Percentiles rank a stretch among this genome's conserved stretches.
phyloP scores from a whole-genome alignment of 2,797 vertebrate species.

The Mus minutoides region DNA sequence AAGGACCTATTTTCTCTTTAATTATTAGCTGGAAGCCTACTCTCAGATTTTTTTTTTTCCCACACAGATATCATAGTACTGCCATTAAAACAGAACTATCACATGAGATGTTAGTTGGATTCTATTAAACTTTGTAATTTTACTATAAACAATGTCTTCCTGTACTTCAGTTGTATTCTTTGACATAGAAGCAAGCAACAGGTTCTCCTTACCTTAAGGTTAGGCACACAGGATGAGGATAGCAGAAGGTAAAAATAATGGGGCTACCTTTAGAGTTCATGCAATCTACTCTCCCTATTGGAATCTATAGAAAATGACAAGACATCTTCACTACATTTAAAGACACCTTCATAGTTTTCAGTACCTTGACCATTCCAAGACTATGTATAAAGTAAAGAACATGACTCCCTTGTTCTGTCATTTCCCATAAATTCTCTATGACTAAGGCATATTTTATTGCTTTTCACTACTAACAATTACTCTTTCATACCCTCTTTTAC shows the following conservation, averaged over 20 bases:
- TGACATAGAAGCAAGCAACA: background rate
- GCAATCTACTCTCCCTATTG: background rate
- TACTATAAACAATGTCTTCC: background rate
- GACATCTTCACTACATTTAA: background rate
- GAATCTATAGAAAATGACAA: background rate
- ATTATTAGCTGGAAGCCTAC: background rate
- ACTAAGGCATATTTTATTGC: background rate
- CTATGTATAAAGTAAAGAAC: background rate
- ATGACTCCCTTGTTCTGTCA: background rate
- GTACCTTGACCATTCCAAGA: background rate
- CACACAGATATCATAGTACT: background rate
- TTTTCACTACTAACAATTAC: background rate
- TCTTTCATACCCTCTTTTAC: background rate
- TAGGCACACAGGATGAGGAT: accelerated
- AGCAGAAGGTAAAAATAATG: background rate
- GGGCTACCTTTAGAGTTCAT: background rate
- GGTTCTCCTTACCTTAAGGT: background rate
- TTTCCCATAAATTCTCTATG: background rate
- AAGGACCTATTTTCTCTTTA: background rate
- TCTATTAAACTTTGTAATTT: background rate
- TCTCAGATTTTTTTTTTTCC: background rate
- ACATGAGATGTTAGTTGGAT: background rate
- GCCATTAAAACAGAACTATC: background rate
- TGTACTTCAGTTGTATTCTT: background rate
- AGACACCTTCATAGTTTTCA: background rate